Evolutionary conservation across 2,888 invertebrate genomes (phyloP).

Genomic region (Dexiosoma caninum): DNA sequence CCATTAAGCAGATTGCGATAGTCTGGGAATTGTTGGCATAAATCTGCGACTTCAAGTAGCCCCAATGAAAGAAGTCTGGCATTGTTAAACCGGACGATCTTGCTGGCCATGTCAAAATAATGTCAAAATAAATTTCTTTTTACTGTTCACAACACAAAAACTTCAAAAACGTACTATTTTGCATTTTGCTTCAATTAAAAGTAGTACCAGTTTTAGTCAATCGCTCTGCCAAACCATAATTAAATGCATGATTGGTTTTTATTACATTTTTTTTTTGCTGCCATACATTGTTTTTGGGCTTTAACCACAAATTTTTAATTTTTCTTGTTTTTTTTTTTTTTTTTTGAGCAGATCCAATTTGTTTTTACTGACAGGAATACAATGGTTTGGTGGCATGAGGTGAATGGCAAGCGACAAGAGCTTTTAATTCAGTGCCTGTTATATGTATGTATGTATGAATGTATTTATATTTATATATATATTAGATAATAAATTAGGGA

Average conservation of each 20-base stretch:
- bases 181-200: neutral
- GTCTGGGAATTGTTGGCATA: no score
- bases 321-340: neutral
- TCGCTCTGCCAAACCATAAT: neutral
- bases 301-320: slow-evolving; percentile 34
- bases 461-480: slow-evolving; percentile 21
- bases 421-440: neutral
- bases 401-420: neutral
- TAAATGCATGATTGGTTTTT: slow-evolving; percentile 46
- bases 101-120: no score
- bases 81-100: no score
- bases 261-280: slow-evolving; percentile 13
- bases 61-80: no score
- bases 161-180: no score
- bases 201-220: neutral
- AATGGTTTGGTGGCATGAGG: neutral
- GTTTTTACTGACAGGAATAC: neutral
- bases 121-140: no score
- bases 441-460: no score
- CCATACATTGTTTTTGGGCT: neutral
- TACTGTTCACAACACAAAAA: no score
- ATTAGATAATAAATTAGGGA: slow-evolving; percentile 33
- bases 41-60: no score
- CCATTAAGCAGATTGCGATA: no score
- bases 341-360: no score